Conservation (phyloP, 2,797 vertebrate genomes). For the Dipus sagitta region DNA sequence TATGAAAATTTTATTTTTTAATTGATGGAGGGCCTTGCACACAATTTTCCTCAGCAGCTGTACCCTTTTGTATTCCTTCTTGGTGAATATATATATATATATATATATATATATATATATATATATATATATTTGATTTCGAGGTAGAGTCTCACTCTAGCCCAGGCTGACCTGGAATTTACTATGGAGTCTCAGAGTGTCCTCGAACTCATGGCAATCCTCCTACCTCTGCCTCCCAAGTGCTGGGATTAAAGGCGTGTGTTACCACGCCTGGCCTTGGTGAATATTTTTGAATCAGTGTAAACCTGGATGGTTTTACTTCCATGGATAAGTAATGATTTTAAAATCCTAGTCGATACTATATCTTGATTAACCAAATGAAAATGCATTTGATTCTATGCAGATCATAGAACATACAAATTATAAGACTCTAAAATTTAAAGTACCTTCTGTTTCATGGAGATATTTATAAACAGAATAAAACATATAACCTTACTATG, state of each 20-base stretch:
- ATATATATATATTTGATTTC: no score
- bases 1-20: neutral
- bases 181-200: no score
- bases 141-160: no score
- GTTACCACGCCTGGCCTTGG: neutral
- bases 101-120: no score
- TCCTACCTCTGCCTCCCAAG: no score
- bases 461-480: constrained; percentile 52
- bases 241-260: no score
- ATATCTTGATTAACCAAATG: constrained; percentile 22
- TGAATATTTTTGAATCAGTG: constrained; percentile 53
- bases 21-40: neutral
- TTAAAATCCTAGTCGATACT: neutral
- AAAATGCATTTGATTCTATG: neutral
- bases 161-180: no score
- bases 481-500: neutral
- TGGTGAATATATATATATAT: neutral
- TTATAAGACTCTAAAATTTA: neutral
- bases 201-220: no score
- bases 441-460: constrained; percentile 56
- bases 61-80: constrained; percentile 5
- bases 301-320: constrained; percentile 21
- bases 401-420: constrained; percentile 19
- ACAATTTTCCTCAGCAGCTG: neutral
- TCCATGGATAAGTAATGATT: neutral